Evolutionary conservation across 2,797 vertebrate genomes (phyloP), one percentile per base, ranked within the genome.

Genomic region (Caiman crocodilus): DNA sequence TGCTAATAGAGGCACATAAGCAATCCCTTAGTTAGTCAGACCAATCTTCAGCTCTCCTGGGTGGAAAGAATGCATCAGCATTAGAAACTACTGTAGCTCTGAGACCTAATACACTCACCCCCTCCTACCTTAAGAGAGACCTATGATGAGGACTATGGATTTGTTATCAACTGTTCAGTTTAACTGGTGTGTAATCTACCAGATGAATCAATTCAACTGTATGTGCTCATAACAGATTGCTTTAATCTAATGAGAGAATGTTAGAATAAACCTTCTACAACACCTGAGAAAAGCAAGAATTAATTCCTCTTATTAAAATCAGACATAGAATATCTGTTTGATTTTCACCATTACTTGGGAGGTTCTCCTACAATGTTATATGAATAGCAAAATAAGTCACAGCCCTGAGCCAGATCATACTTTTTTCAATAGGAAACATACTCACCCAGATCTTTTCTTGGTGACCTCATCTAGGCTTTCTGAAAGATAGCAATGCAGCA

Each of bases 321-420:
- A 96, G 63, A 84, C 14, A 76, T 85, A 93, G 87, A 92, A 58
- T 91, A 86, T 92, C 82, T 79, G 92, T 90, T 88, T 56, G 0
- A 88, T 89, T 91, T 96, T 92, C 64, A 82, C 64, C 89, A 78
- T 87, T 74, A 80, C 50, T 94, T 94, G 58, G 87, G 94, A 96
- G 88, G 21, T 76, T 95, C 0, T 8, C 73, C 77, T 95, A 94
- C 58, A 95, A 61, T 88, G 83, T 96, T 92, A 88, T 92, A 58
- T 64, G 17, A 32, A 42, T 57, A 93, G 86, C 30, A 92, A 64
- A 28, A 76, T 84, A 90, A 93, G 90, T 91, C 85, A 92, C 30
- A 71, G 77, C n/a, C 79, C 86, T 61, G 8, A 90, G 78, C 25
- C 94, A 96, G 85, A 2, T 5, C 65, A 89, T 26, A 56, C 23